Evolutionary conservation across 2,797 vertebrate species (phyloP).

Genomic region (Atherinosoma microstoma): DNA sequence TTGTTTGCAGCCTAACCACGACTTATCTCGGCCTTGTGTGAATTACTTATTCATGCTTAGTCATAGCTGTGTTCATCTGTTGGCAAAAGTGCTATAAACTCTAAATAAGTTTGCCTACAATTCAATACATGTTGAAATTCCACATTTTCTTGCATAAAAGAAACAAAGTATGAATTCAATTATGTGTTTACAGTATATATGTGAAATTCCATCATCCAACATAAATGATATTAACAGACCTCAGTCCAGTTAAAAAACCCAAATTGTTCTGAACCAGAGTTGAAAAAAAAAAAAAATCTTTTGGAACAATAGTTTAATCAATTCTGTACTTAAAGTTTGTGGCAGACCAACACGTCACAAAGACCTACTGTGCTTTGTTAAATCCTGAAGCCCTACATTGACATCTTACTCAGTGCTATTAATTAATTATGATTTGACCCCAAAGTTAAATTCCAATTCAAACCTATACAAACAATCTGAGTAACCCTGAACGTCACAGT

Average conservation of each 20-base stretch:
- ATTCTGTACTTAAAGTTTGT: not conserved
- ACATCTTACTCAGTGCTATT: not conserved
- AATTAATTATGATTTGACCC: not conserved
- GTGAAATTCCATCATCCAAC: not conserved
- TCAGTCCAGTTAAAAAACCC: not conserved
- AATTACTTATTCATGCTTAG: too few relatives aligned
- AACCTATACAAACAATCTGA: not conserved
- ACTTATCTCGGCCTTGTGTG: too few relatives aligned
- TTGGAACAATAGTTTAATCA: not conserved
- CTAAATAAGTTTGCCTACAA: not conserved
- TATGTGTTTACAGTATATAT: not conserved
- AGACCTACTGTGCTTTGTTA: not conserved
- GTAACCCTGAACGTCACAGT: not conserved
- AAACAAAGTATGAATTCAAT: not conserved
- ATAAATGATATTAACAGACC: not conserved
- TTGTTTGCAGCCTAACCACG: too few relatives aligned
- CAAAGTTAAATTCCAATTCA: not conserved
- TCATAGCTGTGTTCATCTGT: not conserved
- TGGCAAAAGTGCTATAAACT: not conserved
- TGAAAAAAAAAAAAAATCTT: not conserved
- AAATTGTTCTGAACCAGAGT: not conserved
- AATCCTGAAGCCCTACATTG: not conserved
- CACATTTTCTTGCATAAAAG: not conserved
- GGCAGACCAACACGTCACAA: not conserved
- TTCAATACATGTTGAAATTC: not conserved